Conservation (phyloP, 2,888 invertebrate species). For the Epinotia bilunana region DNA sequence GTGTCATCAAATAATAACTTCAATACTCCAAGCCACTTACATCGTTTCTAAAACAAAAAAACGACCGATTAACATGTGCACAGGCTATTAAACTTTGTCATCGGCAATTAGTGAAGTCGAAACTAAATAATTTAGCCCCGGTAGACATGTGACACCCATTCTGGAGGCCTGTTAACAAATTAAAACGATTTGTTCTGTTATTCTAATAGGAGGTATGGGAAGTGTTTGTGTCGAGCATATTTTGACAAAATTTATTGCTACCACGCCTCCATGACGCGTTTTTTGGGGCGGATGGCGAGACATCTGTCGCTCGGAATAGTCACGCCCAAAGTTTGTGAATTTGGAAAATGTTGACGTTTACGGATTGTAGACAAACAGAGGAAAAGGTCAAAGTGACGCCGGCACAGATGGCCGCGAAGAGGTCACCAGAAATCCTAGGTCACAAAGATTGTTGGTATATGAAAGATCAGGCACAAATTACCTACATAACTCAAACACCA, state of each 20-base stretch:
- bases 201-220: slow-evolving; percentile 82
- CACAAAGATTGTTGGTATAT: background rate
- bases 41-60: slow-evolving; percentile 51
- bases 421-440: background rate
- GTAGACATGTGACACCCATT: slow-evolving; percentile 81
- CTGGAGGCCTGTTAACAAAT: slow-evolving; percentile 82
- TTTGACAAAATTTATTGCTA: slow-evolving; percentile 84
- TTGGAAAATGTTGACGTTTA: slow-evolving; percentile 61
- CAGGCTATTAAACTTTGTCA: slow-evolving; percentile 79
- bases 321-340: slow-evolving; percentile 73
- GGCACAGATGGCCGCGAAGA: background rate
- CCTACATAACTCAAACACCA: too few relatives aligned
- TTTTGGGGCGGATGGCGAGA: slow-evolving; percentile 78
- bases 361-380: slow-evolving; percentile 26
- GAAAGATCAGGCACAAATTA: background rate
- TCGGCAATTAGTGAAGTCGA: slow-evolving; percentile 80
- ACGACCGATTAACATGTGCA: slow-evolving; percentile 76
- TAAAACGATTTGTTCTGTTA: slow-evolving; percentile 83
- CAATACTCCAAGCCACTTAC: slow-evolving; percentile 38
- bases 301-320: slow-evolving; percentile 77
- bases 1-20: slow-evolving; percentile 5
- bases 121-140: slow-evolving; percentile 76
- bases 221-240: slow-evolving; percentile 81
- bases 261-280: slow-evolving; percentile 79
- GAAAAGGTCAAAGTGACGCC: slow-evolving; percentile 24